phyloP scores from a whole-genome alignment of 2,888 invertebrate species.

The Eulithis testata region DNA sequence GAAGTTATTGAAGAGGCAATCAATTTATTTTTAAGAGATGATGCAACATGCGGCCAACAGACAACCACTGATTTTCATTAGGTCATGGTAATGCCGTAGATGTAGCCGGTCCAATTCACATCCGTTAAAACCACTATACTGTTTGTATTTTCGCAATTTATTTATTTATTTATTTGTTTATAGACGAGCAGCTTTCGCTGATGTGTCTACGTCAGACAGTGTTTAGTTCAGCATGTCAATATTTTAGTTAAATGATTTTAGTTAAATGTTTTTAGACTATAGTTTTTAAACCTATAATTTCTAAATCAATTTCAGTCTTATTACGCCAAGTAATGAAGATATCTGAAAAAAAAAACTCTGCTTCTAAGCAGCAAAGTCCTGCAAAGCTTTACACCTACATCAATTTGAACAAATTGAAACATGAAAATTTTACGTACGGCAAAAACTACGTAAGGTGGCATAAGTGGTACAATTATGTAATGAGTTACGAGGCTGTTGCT shows the following conservation, averaged over 20 bases:
- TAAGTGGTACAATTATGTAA: neutral
- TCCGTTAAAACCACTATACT: constrained; percentile 43
- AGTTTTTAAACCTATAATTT: too few relatives aligned
- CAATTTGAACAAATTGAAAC: neutral
- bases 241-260: too few relatives aligned
- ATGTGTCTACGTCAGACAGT: too few relatives aligned
- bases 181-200: too few relatives aligned
- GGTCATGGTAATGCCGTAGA: constrained; percentile 43
- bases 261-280: too few relatives aligned
- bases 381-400: too few relatives aligned
- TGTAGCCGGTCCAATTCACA: constrained; percentile 44
- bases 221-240: neutral
- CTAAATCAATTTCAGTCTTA: too few relatives aligned
- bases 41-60: constrained; percentile 52
- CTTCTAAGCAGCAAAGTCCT: too few relatives aligned
- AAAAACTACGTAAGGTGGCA: neutral
- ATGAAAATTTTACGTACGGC: neutral
- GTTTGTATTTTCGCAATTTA: constrained; percentile 30
- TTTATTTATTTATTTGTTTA: too few relatives aligned
- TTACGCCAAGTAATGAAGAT: too few relatives aligned
- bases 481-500: constrained; percentile 27
- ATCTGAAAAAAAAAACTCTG: too few relatives aligned
- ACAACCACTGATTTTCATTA: constrained; percentile 53
- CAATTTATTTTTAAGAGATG: constrained; percentile 54
- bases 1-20: constrained; percentile 49